These are phyloP conservation scores for Galago senegalensis DNA, from an alignment of 2,797 vertebrate species.

Conservation along the genomic window DNA sequence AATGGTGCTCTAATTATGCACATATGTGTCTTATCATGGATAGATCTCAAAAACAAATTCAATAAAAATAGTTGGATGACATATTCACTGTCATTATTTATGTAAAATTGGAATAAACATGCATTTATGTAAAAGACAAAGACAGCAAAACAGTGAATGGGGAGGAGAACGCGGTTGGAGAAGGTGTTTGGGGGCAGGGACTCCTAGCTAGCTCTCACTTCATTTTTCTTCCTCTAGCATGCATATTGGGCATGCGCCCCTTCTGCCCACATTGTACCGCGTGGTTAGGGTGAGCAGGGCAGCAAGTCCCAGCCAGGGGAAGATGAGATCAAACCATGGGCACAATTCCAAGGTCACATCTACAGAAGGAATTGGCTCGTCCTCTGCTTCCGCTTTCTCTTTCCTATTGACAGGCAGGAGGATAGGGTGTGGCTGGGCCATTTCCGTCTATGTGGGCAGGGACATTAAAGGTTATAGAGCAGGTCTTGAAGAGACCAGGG, in stretches of 20 bases:
- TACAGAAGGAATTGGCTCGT: fast-evolving
- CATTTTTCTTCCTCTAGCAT: no score
- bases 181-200: fast-evolving
- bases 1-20: fast-evolving
- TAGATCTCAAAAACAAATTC: not conserved
- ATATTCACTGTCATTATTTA: no score
- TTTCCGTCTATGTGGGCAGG: fast-evolving
- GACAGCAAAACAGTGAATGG: fast-evolving
- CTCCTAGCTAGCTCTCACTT: not conserved
- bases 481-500: fast-evolving
- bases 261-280: fast-evolving
- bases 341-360: not conserved
- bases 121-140: not conserved
- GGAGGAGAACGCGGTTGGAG: fast-evolving
- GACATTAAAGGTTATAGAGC: not conserved
- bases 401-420: not conserved
- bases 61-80: not conserved
- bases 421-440: fast-evolving
- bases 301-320: fast-evolving
- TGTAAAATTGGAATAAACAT: not conserved
- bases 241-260: fast-evolving
- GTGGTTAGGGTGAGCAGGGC: fast-evolving
- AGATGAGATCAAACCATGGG: not conserved
- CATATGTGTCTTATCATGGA: no score
- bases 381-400: no score